Evolutionary conservation across 2,888 invertebrate species (phyloP).

Genomic region (Fragum sueziense): DNA sequence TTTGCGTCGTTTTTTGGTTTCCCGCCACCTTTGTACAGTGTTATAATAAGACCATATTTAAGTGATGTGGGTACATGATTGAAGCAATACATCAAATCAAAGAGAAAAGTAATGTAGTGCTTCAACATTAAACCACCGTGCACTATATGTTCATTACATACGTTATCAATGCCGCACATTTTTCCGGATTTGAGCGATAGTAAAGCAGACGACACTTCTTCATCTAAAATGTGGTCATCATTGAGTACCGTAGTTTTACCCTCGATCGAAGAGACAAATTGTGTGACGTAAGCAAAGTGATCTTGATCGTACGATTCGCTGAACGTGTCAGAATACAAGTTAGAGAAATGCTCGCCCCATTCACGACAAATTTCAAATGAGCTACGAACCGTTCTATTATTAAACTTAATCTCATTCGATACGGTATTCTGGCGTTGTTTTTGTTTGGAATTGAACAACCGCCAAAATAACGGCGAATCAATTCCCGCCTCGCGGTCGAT

Average conservation of each 20-base stretch:
- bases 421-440: not conserved
- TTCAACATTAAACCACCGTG: not conserved
- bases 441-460: not conserved
- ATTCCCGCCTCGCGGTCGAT: conserved; percentile 12
- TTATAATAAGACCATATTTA: conserved; percentile 26
- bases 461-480: not conserved
- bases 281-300: not conserved
- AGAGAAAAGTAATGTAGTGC: not conserved
- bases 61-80: conserved; percentile 10
- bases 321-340: not conserved
- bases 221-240: not conserved
- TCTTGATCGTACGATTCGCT: not conserved
- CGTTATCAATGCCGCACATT: conserved; percentile 6
- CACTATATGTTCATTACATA: too few relatives aligned
- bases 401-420: conserved; percentile 3
- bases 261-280: not conserved
- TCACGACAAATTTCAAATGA: not conserved
- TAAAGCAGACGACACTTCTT: not conserved
- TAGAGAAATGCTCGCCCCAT: not conserved
- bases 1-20: conserved; percentile 33
- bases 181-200: not conserved
- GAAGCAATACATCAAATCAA: conserved; percentile 2
- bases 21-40: conserved; percentile 24
- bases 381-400: not conserved
- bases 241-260: not conserved